phyloP scores from a whole-genome alignment of 2,888 invertebrate genomes.

The Melolontha melolontha region DNA sequence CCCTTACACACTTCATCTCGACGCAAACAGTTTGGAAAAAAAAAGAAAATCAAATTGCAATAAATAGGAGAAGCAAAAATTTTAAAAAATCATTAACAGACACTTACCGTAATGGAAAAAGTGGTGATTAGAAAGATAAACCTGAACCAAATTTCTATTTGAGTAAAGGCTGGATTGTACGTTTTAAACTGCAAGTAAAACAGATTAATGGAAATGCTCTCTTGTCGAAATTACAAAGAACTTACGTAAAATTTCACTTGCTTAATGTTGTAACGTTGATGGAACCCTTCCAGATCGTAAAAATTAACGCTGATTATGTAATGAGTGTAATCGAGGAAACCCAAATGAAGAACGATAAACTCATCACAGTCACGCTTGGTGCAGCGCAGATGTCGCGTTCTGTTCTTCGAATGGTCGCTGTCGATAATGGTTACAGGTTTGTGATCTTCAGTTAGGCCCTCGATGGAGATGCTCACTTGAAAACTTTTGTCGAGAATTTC shows the following conservation, averaged over 20 bases:
- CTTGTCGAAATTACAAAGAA: slow-evolving; percentile 52
- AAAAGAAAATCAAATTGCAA: no score
- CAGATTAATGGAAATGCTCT: slow-evolving; percentile 14
- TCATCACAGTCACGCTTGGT: slow-evolving; percentile 86
- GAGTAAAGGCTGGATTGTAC: slow-evolving; percentile 95
- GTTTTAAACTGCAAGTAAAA: slow-evolving; percentile 85
- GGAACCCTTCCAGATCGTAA: slow-evolving; percentile 85
- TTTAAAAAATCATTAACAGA: no score
- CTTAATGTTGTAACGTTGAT: slow-evolving; percentile 85
- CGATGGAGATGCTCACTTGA: slow-evolving; percentile 85
- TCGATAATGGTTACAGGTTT: slow-evolving; percentile 76
- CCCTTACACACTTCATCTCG: no score
- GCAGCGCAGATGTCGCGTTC: slow-evolving; percentile 88
- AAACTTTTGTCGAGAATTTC: slow-evolving; percentile 93
- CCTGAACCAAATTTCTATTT: slow-evolving; percentile 97
- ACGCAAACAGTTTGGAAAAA: no score
- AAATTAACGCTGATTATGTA: slow-evolving; percentile 89
- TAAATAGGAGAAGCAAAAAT: no score
- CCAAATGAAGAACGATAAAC: slow-evolving; percentile 89
- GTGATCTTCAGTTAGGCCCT: slow-evolving; percentile 83
- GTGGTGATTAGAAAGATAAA: slow-evolving; percentile 91
- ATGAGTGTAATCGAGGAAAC: slow-evolving; percentile 88
- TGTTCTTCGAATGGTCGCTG: slow-evolving; percentile 77
- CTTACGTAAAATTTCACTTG: slow-evolving; percentile 89
- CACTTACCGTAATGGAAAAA: slow-evolving; percentile 87